Conservation (phyloP, 2,888 invertebrate species). For the Laspeyria flexula region DNA sequence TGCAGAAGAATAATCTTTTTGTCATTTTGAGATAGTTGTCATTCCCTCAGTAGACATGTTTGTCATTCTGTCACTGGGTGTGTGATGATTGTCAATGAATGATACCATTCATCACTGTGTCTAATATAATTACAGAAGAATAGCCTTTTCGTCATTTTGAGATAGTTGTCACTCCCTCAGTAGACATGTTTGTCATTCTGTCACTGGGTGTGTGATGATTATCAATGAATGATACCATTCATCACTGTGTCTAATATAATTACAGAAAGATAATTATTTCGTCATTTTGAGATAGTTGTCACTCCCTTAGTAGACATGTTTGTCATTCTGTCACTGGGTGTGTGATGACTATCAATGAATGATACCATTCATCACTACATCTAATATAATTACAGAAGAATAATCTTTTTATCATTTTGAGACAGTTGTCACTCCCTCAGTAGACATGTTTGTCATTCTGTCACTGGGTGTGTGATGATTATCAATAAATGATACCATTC, state of each 20-base stretch:
- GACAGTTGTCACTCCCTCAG: too few relatives aligned
- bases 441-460: too few relatives aligned
- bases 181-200: conserved; percentile 30
- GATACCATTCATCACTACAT: background rate
- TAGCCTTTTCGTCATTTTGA: background rate
- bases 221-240: conserved; percentile 7
- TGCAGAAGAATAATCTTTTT: background rate
- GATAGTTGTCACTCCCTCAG: conserved; percentile 14
- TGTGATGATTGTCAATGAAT: conserved; percentile 24
- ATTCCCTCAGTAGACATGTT: conserved; percentile 21
- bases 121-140: background rate
- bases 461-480: too few relatives aligned
- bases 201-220: conserved; percentile 45
- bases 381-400: too few relatives aligned
- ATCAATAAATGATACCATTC: too few relatives aligned
- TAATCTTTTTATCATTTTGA: too few relatives aligned
- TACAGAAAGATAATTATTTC: background rate
- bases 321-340: background rate
- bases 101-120: conserved; percentile 4
- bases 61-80: conserved; percentile 41
- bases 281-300: background rate
- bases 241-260: background rate
- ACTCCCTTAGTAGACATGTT: background rate
- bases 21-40: conserved; percentile 1
- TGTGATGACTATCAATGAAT: background rate